Evolutionary conservation across 2,888 invertebrate genomes (phyloP).

Genomic region (Helobdella robusta): DNA sequence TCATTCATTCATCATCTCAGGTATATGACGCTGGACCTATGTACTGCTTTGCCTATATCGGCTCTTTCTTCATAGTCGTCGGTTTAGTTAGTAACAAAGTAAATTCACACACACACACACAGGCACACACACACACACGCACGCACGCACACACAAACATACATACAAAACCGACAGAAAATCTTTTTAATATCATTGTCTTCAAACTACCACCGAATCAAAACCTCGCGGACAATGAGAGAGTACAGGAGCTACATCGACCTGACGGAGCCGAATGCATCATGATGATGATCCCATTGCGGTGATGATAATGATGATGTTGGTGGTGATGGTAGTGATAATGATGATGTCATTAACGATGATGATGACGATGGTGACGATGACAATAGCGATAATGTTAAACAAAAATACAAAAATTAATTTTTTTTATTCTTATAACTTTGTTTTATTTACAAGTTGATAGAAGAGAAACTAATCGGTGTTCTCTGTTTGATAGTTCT

Average conservation of each 20-base stretch:
- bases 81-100: conserved; percentile 43
- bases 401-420: too few relatives aligned
- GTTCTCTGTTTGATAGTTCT: too few relatives aligned
- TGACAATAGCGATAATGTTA: too few relatives aligned
- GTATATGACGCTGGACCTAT: conserved; percentile 43
- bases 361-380: too few relatives aligned
- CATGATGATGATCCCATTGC: too few relatives aligned
- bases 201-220: conserved; percentile 28
- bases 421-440: too few relatives aligned
- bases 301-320: too few relatives aligned
- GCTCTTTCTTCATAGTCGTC: conserved; percentile 41
- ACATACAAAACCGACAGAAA: conserved; percentile 18
- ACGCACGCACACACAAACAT: not conserved
- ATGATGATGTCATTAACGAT: too few relatives aligned
- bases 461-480: too few relatives aligned
- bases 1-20: conserved; percentile 36
- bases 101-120: not conserved
- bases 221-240: conserved; percentile 26
- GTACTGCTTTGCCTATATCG: conserved; percentile 43
- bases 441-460: too few relatives aligned
- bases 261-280: conserved; percentile 18
- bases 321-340: too few relatives aligned
- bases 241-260: conserved; percentile 28
- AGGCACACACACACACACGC: not conserved
- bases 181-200: conserved; percentile 25